Evolutionary conservation across 2,888 invertebrate species (phyloP), one percentile per base, ranked within the genome.

Genomic region (Drosophila hamatofila): DNA sequence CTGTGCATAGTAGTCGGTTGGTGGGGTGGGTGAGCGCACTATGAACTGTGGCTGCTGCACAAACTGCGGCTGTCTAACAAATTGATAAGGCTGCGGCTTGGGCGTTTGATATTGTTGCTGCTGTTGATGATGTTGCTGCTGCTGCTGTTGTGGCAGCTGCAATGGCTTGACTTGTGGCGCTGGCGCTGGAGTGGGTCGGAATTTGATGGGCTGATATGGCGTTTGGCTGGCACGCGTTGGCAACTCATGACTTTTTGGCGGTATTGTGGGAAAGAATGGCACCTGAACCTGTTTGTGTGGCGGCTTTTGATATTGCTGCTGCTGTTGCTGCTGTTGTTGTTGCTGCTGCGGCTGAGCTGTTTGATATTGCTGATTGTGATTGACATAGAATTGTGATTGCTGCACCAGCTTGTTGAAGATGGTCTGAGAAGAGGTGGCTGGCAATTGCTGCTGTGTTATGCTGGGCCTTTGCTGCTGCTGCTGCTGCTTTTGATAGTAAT

Each of bases 51-150:
- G 92, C 58, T 91, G 90, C 39, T 91, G 91, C 56, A 88, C 83
- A 56, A 90, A 92, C 42, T 88, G 87, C 0, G 91, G 92, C 72
- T 94, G 94, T 30, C 92, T 90, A 76, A 93, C 93, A 30, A 92
- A 93, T 79, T 93, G 93, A 54, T 91, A 93, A 44, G 92, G 91
- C 64, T 92, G 92, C 78, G 92, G 91, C 52, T 91, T 85, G 42
- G 91, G 88, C 21, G 77, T 78, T 33, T 90, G 86, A 54, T 78
- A 80, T 39, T 90, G 87, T 42, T 82, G 77, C n/a, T 82, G 79
- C 12, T 73, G 88, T 12, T 75, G 88, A 3, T 39, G 39, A n/a
- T 39, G n/a, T 18, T 92, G 75, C 48, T 90, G 90, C 39, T 80
- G 65, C 25, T 90, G 88, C 42, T 83, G 75, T 55, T 90, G 90